Percentiles rank a stretch among this genome's conserved stretches.
phyloP scores from a whole-genome alignment of 2,888 invertebrate species.

The Caenorhabditis afra region DNA sequence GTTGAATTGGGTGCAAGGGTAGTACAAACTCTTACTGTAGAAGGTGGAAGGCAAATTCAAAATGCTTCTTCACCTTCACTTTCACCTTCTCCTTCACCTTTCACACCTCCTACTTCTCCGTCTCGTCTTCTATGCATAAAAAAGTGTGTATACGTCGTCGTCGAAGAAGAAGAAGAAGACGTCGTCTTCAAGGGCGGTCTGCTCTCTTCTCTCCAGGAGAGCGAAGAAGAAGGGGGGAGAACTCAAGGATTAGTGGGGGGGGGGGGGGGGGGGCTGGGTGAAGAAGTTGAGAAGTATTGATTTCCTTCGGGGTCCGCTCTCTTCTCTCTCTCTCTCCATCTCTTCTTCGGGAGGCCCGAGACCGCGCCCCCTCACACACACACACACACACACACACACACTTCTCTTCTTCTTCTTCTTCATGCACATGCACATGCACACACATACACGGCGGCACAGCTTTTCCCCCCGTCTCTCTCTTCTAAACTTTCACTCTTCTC shows the following conservation, averaged over 20 bases:
- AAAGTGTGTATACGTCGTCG: neutral
- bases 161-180: too few species aligned
- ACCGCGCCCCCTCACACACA: neutral
- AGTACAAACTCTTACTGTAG: too few species aligned
- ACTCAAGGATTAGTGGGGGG: conserved; percentile 18
- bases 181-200: too few species aligned
- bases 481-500: neutral
- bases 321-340: neutral
- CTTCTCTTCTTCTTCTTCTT: neutral
- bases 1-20: too few species aligned
- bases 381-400: neutral
- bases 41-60: too few species aligned
- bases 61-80: neutral
- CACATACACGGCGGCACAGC: conserved; percentile 1
- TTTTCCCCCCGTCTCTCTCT: too few species aligned
- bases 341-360: neutral
- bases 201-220: neutral
- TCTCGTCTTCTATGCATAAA: neutral
- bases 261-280: conserved; percentile 7
- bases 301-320: neutral
- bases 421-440: neutral
- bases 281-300: conserved; percentile 45
- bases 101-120: neutral
- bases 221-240: conserved; percentile 15
- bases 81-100: neutral